Percentiles rank a stretch among this genome's conserved stretches.
phyloP scores from a whole-genome alignment of 2,888 invertebrate species.

The Rhaphigaster nebulosa region DNA sequence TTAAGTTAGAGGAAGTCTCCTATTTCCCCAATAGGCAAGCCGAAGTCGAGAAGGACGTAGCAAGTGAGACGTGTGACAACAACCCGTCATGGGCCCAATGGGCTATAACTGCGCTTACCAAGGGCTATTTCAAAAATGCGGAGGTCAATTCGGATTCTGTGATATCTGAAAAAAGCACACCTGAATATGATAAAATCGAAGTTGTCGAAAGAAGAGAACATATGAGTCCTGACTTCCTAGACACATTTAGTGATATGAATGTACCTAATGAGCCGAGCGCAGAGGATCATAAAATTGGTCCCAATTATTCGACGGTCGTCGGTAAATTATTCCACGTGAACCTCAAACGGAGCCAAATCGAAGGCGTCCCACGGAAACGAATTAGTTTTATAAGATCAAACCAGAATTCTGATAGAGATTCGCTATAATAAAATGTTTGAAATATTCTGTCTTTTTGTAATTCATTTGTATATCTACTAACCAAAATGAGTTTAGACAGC shows the following conservation, averaged over 20 bases:
- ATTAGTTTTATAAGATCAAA: not conserved
- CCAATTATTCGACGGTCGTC: not conserved
- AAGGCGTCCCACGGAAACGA: not conserved
- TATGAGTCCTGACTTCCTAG: not conserved
- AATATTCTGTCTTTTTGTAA: not conserved
- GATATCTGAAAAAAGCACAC: not conserved
- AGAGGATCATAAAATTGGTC: not conserved
- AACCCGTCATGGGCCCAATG: not conserved
- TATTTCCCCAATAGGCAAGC: constrained; percentile 93
- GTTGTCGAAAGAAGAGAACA: not conserved
- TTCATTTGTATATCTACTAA: too few relatives aligned
- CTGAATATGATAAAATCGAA: not conserved
- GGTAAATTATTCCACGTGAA: not conserved
- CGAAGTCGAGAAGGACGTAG: constrained; percentile 83
- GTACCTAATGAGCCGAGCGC: not conserved
- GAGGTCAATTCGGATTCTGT: not conserved
- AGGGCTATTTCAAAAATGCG: not conserved
- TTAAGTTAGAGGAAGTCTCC: constrained; percentile 94
- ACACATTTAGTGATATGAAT: not conserved
- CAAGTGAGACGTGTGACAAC: not conserved
- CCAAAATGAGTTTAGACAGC: too few relatives aligned
- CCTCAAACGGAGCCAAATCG: not conserved
- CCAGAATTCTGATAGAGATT: not conserved
- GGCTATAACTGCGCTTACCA: not conserved
- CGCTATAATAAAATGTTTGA: not conserved